Conservation (phyloP, 2,888 invertebrate genomes). For the Drosophila robusta region DNA sequence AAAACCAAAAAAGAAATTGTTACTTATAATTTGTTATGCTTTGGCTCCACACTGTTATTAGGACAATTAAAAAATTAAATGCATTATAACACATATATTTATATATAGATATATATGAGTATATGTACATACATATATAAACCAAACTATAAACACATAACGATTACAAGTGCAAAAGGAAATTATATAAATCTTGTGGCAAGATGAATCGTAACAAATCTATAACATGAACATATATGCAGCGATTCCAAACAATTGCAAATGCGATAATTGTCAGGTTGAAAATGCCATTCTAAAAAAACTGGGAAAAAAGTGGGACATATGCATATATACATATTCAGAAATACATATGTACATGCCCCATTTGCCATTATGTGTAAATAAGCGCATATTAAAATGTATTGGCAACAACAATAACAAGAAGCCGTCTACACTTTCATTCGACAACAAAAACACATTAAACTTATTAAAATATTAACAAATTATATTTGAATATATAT, state of each 20-base stretch:
- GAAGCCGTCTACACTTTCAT: conserved; percentile 51
- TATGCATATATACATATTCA: conserved; percentile 14
- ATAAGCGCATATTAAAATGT: conserved; percentile 14
- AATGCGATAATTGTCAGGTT: conserved; percentile 17
- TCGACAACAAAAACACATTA: conserved; percentile 25
- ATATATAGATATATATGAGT: conserved; percentile 13
- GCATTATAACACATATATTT: conserved; percentile 42
- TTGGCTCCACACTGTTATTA: conserved; percentile 80
- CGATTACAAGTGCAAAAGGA: conserved; percentile 11
- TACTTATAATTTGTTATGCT: conserved; percentile 78
- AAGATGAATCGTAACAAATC: conserved; percentile 7
- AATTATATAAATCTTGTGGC: conserved; percentile 17
- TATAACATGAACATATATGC: conserved; percentile 5
- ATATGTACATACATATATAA: conserved; percentile 29
- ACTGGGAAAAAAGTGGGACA: conserved; percentile 9
- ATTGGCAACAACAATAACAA: conserved; percentile 50
- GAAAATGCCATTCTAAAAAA: conserved; percentile 20
- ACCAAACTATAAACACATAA: conserved; percentile 24
- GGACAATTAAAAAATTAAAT: conserved; percentile 73
- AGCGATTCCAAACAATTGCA: conserved; percentile 1
- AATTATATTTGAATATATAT: conserved; percentile 47
- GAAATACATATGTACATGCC: conserved; percentile 11
- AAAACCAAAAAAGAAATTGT: conserved; percentile 45
- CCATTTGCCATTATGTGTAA: conserved; percentile 38
- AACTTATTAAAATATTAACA: conserved; percentile 43